A percentile compares a stretch with the other conserved stretches of the same genome.
Conservation (phyloP, 2,888 invertebrate genomes). For the Thereva nobilitata region DNA sequence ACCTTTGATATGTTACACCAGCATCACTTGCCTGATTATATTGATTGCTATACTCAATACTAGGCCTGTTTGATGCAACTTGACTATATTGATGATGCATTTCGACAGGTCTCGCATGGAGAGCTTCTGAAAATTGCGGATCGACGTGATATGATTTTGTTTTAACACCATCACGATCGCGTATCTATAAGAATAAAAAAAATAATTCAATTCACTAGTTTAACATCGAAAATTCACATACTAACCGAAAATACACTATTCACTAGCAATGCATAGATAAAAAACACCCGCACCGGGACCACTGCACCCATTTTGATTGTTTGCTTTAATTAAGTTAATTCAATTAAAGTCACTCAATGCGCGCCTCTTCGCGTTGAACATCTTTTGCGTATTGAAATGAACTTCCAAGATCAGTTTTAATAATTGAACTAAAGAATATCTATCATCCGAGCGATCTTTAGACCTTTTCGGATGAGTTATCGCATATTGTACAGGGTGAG, state of each 20-base stretch:
- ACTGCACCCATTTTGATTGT: conserved; percentile 1
- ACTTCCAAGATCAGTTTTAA: conserved; percentile 46
- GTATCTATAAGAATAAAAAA: conserved; percentile 46
- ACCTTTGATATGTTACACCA: conserved; percentile 21
- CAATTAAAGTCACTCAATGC: conserved; percentile 6
- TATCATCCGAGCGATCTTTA: conserved; percentile 27
- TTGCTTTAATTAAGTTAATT: conserved; percentile 19
- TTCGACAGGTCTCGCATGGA: conserved; percentile 32
- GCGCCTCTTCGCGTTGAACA: conserved; percentile 44
- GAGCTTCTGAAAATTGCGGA: conserved; percentile 35
- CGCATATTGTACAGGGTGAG: conserved; percentile 13
- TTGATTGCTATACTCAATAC: neutral
- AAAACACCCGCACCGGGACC: neutral
- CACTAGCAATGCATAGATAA: conserved; percentile 1
- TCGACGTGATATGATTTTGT: conserved; percentile 49
- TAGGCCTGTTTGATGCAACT: conserved; percentile 35
- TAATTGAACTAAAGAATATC: conserved; percentile 45
- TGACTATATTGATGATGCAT: conserved; percentile 39
- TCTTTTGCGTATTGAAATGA: conserved; percentile 48
- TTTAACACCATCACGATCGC: conserved; percentile 46
- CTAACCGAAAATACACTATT: conserved; percentile 12
- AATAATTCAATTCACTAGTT: neutral
- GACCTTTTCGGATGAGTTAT: conserved; percentile 23
- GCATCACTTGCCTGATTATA: neutral
- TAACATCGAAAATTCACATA: neutral